A percentile compares a stretch with the other conserved stretches of the same genome.
These are phyloP conservation scores for Pectinophora gossypiella DNA, from an alignment of 1,140 invertebrate genomes.

Conservation along the genomic window DNA sequence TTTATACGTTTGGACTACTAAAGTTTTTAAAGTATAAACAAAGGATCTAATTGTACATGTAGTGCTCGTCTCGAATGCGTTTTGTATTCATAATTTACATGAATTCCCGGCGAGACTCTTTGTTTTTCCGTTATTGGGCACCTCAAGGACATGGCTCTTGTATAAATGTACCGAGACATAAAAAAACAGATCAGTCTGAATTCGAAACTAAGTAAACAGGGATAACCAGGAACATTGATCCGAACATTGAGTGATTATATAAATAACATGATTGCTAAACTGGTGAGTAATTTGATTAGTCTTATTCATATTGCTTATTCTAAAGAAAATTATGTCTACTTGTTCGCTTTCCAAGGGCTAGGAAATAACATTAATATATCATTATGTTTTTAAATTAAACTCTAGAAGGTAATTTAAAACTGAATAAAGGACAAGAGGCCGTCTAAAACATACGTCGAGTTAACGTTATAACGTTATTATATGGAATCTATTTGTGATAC, in stretches of 20 bases:
- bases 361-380: no score
- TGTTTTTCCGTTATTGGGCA: slow-evolving; percentile 49
- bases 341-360: no score
- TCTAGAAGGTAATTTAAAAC: no score
- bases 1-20: slow-evolving; percentile 37
- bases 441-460: no score
- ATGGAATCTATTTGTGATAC: no score
- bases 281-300: slow-evolving; percentile 39
- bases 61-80: slow-evolving; percentile 38
- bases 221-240: neutral
- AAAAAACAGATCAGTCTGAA: slow-evolving; percentile 39
- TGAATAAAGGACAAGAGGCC: no score
- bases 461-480: no score
- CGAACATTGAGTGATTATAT: neutral
- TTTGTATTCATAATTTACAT: slow-evolving; percentile 61
- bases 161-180: slow-evolving; percentile 56
- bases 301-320: neutral
- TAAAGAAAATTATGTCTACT: neutral
- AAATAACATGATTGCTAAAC: slow-evolving; percentile 52
- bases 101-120: slow-evolving; percentile 45
- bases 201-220: neutral
- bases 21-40: slow-evolving; percentile 35
- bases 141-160: slow-evolving; percentile 44
- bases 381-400: no score
- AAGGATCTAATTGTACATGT: slow-evolving; percentile 60